phyloP scores from a whole-genome alignment of 2,888 invertebrate genomes.

The Diplolepis rosae region DNA sequence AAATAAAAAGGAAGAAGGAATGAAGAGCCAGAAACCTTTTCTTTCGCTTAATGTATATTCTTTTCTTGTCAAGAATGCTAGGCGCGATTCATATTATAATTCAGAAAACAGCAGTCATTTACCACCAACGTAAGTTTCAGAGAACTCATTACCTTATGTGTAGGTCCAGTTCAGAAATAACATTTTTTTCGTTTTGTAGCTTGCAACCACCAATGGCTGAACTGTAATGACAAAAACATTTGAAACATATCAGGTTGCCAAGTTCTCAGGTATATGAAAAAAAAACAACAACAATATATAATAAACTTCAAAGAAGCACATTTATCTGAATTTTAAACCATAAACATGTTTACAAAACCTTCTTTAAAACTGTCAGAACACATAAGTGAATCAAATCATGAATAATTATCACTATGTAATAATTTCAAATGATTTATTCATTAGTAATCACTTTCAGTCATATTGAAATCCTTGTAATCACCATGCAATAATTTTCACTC shows the following conservation, averaged over 20 bases:
- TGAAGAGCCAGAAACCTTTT: neutral
- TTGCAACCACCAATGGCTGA: neutral
- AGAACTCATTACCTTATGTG: conserved; percentile 21
- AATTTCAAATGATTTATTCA: too few relatives aligned
- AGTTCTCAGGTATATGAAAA: neutral
- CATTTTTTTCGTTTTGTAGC: neutral
- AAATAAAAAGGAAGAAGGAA: neutral
- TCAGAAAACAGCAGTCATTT: conserved; percentile 52
- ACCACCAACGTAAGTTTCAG: conserved; percentile 35
- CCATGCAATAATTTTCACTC: neutral
- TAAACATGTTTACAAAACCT: too few relatives aligned
- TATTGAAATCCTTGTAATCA: neutral
- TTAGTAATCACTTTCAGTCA: too few relatives aligned
- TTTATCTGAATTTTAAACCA: neutral
- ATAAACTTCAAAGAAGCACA: neutral
- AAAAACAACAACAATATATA: too few relatives aligned
- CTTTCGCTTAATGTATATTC: neutral
- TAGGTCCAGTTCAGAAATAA: neutral
- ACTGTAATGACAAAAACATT: neutral
- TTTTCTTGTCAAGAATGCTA: conserved; percentile 36
- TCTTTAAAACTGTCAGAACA: too few relatives aligned
- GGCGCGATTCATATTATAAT: conserved; percentile 58
- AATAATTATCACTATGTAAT: too few relatives aligned
- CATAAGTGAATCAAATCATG: too few relatives aligned
- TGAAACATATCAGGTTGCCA: neutral